Percentiles rank a stretch among this genome's conserved stretches.
phyloP scores from a whole-genome alignment of 2,113 vertebrate species.

The Chloroceryle aenea region DNA sequence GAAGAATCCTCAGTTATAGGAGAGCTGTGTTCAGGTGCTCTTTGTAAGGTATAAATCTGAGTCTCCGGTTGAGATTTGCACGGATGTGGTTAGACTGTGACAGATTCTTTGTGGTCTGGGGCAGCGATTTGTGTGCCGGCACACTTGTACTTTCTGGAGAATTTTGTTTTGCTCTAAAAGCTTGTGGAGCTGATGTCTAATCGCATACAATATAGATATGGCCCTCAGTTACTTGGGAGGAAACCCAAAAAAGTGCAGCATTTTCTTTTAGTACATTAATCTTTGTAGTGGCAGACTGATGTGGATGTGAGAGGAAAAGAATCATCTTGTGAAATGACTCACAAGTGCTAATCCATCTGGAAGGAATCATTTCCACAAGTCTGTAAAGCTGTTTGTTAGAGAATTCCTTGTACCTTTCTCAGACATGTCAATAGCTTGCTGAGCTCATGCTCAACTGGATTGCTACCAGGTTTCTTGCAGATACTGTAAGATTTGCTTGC shows the following conservation, averaged over 20 bases:
- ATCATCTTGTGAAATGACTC: neutral
- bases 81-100: neutral
- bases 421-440: neutral
- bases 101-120: neutral
- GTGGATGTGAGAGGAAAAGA: conserved; percentile 16
- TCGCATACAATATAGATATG: neutral
- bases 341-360: conserved; percentile 19
- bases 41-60: neutral
- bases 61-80: neutral
- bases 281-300: neutral
- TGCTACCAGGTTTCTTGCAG: neutral
- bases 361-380: conserved; percentile 16
- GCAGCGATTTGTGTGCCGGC: neutral
- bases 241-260: neutral
- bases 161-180: neutral
- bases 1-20: neutral
- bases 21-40: neutral
- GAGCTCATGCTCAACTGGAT: neutral
- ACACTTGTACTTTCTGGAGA: neutral
- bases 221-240: neutral
- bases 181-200: neutral
- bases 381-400: neutral
- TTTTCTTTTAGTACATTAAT: neutral
- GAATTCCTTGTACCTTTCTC: conserved; percentile 5
- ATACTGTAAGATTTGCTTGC: neutral